A percentile compares a stretch with the other conserved stretches of the same genome.
Conservation (phyloP, 2,888 invertebrate genomes). For the Exocentrus adspersus region DNA sequence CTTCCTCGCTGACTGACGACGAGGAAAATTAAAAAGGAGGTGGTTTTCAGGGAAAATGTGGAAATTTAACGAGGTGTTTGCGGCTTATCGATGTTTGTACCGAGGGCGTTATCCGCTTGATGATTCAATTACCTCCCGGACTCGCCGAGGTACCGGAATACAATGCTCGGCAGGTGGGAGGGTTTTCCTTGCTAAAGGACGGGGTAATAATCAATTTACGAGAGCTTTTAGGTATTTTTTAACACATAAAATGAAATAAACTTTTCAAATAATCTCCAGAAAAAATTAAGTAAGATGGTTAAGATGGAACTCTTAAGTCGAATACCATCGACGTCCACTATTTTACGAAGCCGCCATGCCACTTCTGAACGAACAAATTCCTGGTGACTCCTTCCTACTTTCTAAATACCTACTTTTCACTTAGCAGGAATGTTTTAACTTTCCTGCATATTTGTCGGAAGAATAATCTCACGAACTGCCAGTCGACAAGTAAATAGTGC, state of each 20-base stretch:
- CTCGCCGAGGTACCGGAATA: too few relatives aligned
- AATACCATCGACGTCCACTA: too few relatives aligned
- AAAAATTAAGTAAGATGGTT: too few relatives aligned
- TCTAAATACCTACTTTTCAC: slow-evolving; percentile 15
- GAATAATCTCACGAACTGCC: not conserved
- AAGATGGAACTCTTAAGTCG: too few relatives aligned
- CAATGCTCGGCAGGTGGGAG: too few relatives aligned
- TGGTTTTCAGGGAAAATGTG: not conserved
- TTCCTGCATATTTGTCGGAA: not conserved
- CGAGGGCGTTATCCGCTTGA: not conserved
- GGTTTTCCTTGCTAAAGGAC: too few relatives aligned
- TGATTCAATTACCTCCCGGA: too few relatives aligned
- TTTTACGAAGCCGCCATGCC: too few relatives aligned
- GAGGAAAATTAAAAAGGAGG: slow-evolving; percentile 20
- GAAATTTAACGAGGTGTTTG: not conserved
- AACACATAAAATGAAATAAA: too few relatives aligned
- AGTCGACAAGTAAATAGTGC: not conserved
- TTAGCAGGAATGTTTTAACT: slow-evolving; percentile 2
- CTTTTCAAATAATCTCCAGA: too few relatives aligned
- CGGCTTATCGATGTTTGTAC: not conserved
- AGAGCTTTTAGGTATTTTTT: too few relatives aligned
- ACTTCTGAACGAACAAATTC: slow-evolving; percentile 42
- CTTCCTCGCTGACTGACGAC: not conserved
- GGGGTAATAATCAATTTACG: too few relatives aligned
- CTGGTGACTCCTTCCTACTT: not conserved